Conservation (phyloP, 2,888 invertebrate species). For the Liodrosophila aerea region DNA sequence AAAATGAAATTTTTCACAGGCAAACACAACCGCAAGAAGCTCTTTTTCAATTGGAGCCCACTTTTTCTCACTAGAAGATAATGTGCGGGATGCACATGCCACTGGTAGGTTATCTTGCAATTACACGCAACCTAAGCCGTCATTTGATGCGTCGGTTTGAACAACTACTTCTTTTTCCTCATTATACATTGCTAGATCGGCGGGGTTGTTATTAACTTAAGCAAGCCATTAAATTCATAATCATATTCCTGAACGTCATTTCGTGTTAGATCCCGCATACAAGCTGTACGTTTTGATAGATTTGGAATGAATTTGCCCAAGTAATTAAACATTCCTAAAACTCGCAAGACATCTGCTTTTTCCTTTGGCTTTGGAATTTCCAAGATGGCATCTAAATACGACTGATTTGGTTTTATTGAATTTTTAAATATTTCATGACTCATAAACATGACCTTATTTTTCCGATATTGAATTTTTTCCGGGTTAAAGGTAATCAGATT, state of each 20-base stretch:
- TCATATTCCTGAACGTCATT: constrained; percentile 30
- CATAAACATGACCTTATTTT: constrained; percentile 47
- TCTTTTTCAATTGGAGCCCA: constrained; percentile 68
- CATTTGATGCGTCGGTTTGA: too few relatives aligned
- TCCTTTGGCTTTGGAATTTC: constrained; percentile 21
- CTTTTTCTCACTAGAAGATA: constrained; percentile 65
- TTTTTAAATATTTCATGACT: constrained; percentile 51
- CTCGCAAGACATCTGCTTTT: constrained; percentile 27
- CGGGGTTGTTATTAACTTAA: too few relatives aligned
- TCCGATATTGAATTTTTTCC: constrained; percentile 56
- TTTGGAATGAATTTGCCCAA: constrained; percentile 47
- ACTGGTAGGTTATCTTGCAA: constrained; percentile 52
- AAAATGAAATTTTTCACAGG: constrained; percentile 75
- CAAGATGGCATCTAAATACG: constrained; percentile 33
- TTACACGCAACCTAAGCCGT: too few relatives aligned
- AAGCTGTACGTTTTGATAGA: constrained; percentile 14
- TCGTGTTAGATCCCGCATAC: constrained; percentile 20
- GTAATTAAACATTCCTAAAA: constrained; percentile 46
- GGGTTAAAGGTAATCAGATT: constrained; percentile 43
- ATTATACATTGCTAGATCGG: too few relatives aligned
- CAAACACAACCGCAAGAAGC: constrained; percentile 53
- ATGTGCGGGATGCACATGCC: constrained; percentile 70
- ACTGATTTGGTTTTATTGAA: too few relatives aligned
- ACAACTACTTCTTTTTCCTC: too few relatives aligned
- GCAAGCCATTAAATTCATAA: constrained; percentile 20